phyloP scores from a whole-genome alignment of 2,888 invertebrate species.

The Uloborus plumipes region DNA sequence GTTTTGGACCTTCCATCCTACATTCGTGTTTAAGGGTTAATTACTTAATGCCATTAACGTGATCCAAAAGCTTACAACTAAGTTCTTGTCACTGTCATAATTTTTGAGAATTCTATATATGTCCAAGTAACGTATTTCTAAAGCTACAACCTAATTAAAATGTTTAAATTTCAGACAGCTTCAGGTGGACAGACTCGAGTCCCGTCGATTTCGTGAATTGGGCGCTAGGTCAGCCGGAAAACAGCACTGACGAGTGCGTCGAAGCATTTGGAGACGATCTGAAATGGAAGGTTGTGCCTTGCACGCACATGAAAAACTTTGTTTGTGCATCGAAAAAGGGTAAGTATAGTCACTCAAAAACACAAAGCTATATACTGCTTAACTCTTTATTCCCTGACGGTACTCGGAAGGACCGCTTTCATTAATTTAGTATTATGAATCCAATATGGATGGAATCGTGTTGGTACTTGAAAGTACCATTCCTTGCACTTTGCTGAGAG shows the following conservation, averaged over 20 bases:
- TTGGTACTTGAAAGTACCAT: too few species aligned
- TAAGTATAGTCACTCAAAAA: neutral
- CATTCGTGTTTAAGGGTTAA: too few species aligned
- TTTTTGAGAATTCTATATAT: too few species aligned
- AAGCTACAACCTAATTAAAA: neutral
- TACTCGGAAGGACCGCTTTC: too few species aligned
- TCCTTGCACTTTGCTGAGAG: too few species aligned
- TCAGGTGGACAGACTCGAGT: slow-evolving; percentile 32
- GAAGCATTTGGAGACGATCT: slow-evolving; percentile 19
- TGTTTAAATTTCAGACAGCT: slow-evolving; percentile 22
- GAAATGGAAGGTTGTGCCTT: slow-evolving; percentile 41
- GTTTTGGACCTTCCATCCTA: too few species aligned
- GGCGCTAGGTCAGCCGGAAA: slow-evolving; percentile 30
- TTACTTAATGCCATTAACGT: too few species aligned
- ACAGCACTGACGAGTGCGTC: slow-evolving; percentile 18
- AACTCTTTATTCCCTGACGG: too few species aligned
- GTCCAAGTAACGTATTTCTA: neutral
- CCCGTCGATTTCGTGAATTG: slow-evolving; percentile 53
- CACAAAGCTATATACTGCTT: too few species aligned
- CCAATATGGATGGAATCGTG: too few species aligned
- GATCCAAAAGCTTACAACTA: neutral
- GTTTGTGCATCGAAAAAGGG: slow-evolving; percentile 36
- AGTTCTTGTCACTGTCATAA: neutral
- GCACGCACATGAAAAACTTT: neutral
- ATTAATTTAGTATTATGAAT: too few species aligned